Evolutionary conservation across 2,888 invertebrate species (phyloP).

Genomic region (Macrosiphum euphorbiae): DNA sequence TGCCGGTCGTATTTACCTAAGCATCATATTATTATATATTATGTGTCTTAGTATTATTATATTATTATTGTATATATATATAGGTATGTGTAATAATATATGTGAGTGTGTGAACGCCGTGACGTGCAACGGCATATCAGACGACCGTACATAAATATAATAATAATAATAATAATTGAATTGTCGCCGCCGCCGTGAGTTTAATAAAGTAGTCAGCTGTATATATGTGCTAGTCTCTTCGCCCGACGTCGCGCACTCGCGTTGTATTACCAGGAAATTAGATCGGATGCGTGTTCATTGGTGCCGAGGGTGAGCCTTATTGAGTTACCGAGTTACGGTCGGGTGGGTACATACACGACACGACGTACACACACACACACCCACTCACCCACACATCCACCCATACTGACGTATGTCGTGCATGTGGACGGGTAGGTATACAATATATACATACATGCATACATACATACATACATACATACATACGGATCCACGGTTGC

Average conservation of each 20-base stretch:
- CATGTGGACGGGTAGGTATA: not conserved
- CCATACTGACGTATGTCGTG: not conserved
- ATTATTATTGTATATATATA: not conserved
- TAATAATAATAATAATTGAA: constrained; percentile 48
- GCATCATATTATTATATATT: not conserved
- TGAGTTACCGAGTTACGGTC: constrained; percentile 61
- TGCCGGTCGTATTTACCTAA: not conserved
- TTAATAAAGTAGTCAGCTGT: constrained; percentile 35
- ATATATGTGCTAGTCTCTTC: not conserved
- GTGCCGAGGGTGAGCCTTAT: constrained; percentile 63
- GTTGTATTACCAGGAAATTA: constrained; percentile 61
- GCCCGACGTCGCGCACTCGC: constrained; percentile 15
- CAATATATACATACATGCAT: not conserved
- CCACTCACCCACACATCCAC: not conserved
- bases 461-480: not conserved
- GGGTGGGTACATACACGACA: constrained; percentile 1
- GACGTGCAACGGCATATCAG: not conserved
- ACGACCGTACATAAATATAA: not conserved
- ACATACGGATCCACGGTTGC: not conserved
- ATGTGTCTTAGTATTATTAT: not conserved
- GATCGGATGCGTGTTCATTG: constrained; percentile 59
- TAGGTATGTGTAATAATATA: not conserved
- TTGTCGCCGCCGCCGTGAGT: constrained; percentile 45
- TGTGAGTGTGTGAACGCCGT: not conserved
- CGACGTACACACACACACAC: not conserved